Base-by-base conservation (phyloP, 2,113 vertebrate genomes). In the Peromyscus polionotus region DNA sequence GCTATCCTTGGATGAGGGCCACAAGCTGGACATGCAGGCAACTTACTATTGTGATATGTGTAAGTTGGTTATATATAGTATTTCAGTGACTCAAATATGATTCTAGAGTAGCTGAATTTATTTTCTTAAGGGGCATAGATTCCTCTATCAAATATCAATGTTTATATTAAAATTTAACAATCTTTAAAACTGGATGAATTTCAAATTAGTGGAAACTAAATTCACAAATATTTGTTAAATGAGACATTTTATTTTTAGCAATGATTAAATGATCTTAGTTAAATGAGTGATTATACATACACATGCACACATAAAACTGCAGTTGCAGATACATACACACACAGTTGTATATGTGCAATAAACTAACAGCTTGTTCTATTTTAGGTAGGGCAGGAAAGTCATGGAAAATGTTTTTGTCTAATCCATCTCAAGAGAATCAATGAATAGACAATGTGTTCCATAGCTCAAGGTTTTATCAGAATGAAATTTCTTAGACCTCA, bases 71-170 rank as follows among this genome's bases (percentile, higher is more conserved):
- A 65, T 33, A 93, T 36, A 48, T 83, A 85, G 14, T 28, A 36
- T 96, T 31, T 88, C 70, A 93, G 1, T 88, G 94, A 59, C 93
- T 76, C 61, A 89, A 91, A 63, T 59, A 7, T 75, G 59, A 94
- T 94, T 95, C 91, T 67, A n/a, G 91, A 94, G 24, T 84, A 33
- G 19, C 84, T 89, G 45, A 90, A 1, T 88, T 89, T 90, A 24
- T 95, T 90, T 91, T 95, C 92, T 67, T 93, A 94, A 95, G 51
- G 39, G 84, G 88, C 89, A 6, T 94, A 67, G 22, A 85, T 33
- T 54, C 33, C 67, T 73, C 4, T 88, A 85, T 96, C 83, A 96
- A n/a, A 65, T 84, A 91, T 45, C 39, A 36, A 22, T 92, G 17
- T 91, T 91, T 94, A 51, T 95, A 45, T 33, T 65, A 96, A 79